Percentiles rank a stretch among this genome's conserved stretches.
These are phyloP conservation scores for Plebejus anna DNA, from an alignment of 2,888 invertebrate genomes.

Conservation along the genomic window DNA sequence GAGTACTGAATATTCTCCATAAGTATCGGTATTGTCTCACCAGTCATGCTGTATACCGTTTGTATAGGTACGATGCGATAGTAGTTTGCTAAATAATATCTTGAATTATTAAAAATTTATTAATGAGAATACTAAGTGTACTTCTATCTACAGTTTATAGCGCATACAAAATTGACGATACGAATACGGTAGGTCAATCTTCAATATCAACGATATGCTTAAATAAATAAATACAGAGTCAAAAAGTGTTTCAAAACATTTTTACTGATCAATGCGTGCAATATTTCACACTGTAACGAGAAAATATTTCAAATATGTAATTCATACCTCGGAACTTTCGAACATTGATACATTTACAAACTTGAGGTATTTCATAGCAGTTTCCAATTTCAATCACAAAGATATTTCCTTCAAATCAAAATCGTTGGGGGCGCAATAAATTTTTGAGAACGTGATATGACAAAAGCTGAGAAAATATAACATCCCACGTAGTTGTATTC, in stretches of 20 bases:
- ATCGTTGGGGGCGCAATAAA: conserved; percentile 13
- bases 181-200: too few species aligned
- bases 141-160: too few species aligned
- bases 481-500: not conserved
- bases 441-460: not conserved
- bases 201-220: too few species aligned
- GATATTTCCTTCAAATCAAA: conserved; percentile 6
- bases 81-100: not conserved
- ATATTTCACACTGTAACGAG: conserved; percentile 20
- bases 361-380: conserved; percentile 26
- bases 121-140: too few species aligned
- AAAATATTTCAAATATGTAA: conserved; percentile 22
- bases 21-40: too few species aligned
- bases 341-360: conserved; percentile 24
- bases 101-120: too few species aligned
- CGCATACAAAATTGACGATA: too few species aligned
- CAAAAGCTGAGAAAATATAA: not conserved
- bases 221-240: not conserved
- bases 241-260: not conserved
- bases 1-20: too few species aligned
- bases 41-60: too few species aligned
- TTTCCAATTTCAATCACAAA: conserved; percentile 25
- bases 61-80: not conserved
- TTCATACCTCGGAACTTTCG: conserved; percentile 12
- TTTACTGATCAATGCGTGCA: conserved; percentile 12